Conservation (phyloP, 2,888 invertebrate species). For the Ornithoptera alexandrae region DNA sequence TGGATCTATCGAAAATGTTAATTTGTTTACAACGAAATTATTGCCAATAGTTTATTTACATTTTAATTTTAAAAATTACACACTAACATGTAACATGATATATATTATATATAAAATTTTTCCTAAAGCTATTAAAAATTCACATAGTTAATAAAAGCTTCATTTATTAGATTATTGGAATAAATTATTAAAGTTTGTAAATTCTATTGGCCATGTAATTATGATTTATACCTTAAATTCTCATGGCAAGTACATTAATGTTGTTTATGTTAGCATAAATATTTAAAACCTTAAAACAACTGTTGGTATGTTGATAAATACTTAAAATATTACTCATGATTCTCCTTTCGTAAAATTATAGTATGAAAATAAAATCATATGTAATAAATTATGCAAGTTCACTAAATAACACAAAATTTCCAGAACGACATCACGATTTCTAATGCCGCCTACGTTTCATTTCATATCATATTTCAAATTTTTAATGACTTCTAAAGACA, state of each 20-base stretch:
- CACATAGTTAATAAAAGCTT: no score
- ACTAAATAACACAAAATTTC: not conserved
- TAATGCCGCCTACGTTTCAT: conserved; percentile 10
- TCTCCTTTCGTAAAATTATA: not conserved
- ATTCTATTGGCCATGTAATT: no score
- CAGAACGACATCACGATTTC: not conserved
- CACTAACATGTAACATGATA: no score
- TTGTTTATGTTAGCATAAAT: no score
- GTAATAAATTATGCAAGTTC: not conserved
- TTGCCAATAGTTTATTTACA: not conserved
- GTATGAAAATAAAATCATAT: no score
- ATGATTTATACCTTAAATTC: no score
- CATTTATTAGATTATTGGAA: no score
- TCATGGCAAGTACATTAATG: no score
- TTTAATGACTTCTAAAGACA: conserved; percentile 15
- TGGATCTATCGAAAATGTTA: not conserved
- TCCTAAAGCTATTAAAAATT: no score
- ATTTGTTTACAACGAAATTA: not conserved
- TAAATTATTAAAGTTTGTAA: no score
- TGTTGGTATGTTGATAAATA: not conserved
- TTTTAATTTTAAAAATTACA: no score
- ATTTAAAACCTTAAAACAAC: not conserved
- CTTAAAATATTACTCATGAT: not conserved
- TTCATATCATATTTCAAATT: conserved; percentile 17
- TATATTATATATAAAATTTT: not conserved